Conservation (phyloP, 2,113 vertebrate species). For the Zingel zingel region DNA sequence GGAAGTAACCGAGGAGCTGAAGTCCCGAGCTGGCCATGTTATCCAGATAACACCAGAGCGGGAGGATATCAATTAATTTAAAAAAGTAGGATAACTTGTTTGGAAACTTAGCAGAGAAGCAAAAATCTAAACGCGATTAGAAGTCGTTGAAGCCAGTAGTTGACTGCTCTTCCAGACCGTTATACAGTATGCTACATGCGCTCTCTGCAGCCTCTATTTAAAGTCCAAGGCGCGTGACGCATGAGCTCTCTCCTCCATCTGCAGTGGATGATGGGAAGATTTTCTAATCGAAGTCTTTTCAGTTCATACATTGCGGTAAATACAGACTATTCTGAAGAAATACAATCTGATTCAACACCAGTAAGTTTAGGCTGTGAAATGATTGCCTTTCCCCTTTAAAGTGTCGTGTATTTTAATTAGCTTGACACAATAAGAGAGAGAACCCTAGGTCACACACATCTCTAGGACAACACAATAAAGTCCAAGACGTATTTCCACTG, state of each 20-base stretch:
- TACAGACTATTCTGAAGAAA: not conserved
- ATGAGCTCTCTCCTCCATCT: conserved; percentile 34
- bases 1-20: conserved; percentile 89
- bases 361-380: no score
- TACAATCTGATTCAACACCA: no score
- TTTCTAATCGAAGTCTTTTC: not conserved
- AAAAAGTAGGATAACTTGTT: not conserved
- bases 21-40: conserved; percentile 90
- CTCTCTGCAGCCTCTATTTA: conserved; percentile 50
- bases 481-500: not conserved
- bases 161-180: conserved; percentile 6
- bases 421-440: not conserved
- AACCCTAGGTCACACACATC: not conserved
- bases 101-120: not conserved
- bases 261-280: conserved; percentile 27
- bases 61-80: not conserved
- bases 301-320: not conserved
- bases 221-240: conserved; percentile 53
- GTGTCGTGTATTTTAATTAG: not conserved
- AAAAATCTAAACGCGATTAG: not conserved
- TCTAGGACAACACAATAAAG: not conserved
- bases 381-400: no score
- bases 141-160: not conserved
- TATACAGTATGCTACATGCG: not conserved
- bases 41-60: not conserved